phyloP scores from a whole-genome alignment of 2,797 vertebrate genomes.

The Halcyon badia region DNA sequence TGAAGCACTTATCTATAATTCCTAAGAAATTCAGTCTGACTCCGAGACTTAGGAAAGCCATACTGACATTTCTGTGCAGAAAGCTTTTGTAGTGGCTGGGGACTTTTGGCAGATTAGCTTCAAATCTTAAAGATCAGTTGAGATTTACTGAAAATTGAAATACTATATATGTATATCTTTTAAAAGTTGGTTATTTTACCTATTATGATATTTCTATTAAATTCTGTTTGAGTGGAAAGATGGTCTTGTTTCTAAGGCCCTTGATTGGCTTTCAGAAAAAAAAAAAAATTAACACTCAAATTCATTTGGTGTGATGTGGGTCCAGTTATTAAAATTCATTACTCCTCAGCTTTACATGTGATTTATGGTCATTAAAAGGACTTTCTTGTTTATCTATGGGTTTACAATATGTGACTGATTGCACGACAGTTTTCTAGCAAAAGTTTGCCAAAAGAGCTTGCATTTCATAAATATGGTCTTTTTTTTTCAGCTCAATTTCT shows the following conservation, averaged over 20 bases:
- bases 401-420: background rate
- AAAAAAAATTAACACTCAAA: background rate
- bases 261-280: background rate
- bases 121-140: background rate
- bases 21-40: background rate
- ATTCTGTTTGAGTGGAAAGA: background rate
- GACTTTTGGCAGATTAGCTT: background rate
- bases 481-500: background rate
- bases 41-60: background rate
- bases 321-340: slow-evolving; percentile 8
- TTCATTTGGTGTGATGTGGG: background rate
- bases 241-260: background rate
- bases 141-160: slow-evolving; percentile 13
- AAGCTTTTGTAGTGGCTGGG: background rate
- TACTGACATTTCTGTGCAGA: background rate
- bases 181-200: background rate
- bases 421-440: background rate
- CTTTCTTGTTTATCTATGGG: background rate
- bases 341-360: background rate
- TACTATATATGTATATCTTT: background rate
- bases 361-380: slow-evolving; percentile 1
- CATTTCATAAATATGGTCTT: background rate
- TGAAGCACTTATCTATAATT: background rate
- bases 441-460: background rate
- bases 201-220: background rate